Base-by-base conservation (phyloP, 2,113 vertebrate genomes). In the Sinocyclocheilus anshuiensis region DNA sequence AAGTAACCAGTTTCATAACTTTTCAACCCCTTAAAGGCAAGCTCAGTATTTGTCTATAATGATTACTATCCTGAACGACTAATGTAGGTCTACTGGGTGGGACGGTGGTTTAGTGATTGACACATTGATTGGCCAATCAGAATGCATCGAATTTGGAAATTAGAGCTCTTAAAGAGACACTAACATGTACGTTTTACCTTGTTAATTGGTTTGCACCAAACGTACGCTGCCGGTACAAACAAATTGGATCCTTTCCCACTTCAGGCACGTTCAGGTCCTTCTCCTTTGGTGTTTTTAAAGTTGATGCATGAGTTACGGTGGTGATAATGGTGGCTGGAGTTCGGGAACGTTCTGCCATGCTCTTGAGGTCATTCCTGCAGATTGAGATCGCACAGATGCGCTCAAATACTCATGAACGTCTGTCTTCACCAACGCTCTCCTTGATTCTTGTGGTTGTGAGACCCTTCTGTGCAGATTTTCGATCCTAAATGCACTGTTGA, bases 51-150 rank as follows among this genome's bases (percentile, higher is more conserved):
- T 69, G 29, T 36, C 71, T 13, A 42, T n/a, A 2, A 4, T 39
- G 12, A 45, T n/a, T 20, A 4, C 45, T 12, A 24, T 45, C 39
- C 42, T 15, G 22, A n/a, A 12, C 1, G 1, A 48, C 11, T 45
- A n/a, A 42, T 48, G 42, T 45, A 5, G 11, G 36, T 45, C 1
- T 75, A 0, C 36, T 24, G 11, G 20, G 12, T 74, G 71, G 8
- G 18, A 11, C 0, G 0, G 33, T 75, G 22, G 22, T 75, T 75
- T 16, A 75, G 22, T 24, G 22, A 75, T 75, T 74, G 71, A 45
- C 71, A n/a, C 22, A 45, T 75, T 75, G 22, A 48, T 24, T 22
- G n/a, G 42, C 72, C 72, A 75, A 74, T 75, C 72, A 75, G 11
- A 75, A 16, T 76, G 72, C 72, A 50, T 26, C 1, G 0, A 0